These are phyloP conservation scores for Crotalus horridus DNA, from an alignment of 2,113 vertebrate species.

Conservation along the genomic window DNA sequence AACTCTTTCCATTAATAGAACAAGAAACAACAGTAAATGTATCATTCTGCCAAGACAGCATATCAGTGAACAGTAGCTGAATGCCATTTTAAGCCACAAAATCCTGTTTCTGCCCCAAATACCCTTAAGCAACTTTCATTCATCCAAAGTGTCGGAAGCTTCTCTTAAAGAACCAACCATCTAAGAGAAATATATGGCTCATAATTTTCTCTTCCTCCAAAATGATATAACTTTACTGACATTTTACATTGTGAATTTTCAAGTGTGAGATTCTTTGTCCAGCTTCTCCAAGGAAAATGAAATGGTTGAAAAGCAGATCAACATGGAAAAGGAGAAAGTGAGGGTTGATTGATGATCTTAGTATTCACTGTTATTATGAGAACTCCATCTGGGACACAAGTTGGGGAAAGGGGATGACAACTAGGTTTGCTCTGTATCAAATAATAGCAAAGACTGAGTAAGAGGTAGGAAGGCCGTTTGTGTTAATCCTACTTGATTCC, in stretches of 20 bases:
- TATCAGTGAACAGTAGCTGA: conserved; percentile 68
- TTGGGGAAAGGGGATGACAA: background rate
- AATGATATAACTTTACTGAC: background rate
- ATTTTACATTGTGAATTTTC: background rate
- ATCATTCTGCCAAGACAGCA: conserved; percentile 16
- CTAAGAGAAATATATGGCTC: background rate
- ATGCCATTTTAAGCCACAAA: conserved; percentile 20
- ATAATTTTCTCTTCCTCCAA: background rate
- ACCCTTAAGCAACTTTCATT: background rate
- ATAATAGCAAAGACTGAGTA: background rate
- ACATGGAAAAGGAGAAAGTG: background rate
- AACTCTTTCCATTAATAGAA: conserved; percentile 32
- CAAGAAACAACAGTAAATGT: conserved; percentile 44
- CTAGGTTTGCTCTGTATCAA: background rate
- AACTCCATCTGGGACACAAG: background rate
- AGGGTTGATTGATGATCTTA: background rate
- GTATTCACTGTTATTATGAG: background rate
- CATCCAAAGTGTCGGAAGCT: conserved; percentile 4
- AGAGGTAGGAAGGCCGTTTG: background rate
- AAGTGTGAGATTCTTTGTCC: background rate
- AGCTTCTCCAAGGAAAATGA: background rate
- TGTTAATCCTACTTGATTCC: background rate
- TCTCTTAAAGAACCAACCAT: background rate
- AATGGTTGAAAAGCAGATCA: background rate
- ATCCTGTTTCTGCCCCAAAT: background rate